Conservation (phyloP, 92 coral and sea anemone species). For the Diadumene lineata region DNA sequence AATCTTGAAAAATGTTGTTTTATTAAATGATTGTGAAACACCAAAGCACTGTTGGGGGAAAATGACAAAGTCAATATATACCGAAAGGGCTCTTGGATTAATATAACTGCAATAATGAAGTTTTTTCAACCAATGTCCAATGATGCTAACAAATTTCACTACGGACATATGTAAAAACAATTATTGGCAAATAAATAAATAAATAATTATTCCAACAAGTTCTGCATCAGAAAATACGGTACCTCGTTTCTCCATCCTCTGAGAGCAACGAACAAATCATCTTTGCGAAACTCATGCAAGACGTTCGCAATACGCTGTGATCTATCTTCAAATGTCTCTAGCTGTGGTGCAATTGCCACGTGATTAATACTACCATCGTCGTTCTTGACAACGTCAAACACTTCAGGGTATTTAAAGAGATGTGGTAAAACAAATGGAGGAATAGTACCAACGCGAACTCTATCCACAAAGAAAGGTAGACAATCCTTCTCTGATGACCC, state of each 20-base stretch:
- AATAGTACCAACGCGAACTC: conserved; percentile 72
- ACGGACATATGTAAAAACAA: not conserved
- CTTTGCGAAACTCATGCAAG: conserved; percentile 69
- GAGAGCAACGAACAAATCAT: conserved; percentile 59
- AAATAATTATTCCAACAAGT: not conserved
- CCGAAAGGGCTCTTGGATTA: not conserved
- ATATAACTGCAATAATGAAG: too few species aligned
- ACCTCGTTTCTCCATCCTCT: conserved; percentile 99
- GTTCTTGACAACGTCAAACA: conserved; percentile 44
- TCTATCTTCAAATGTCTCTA: conserved; percentile 75
- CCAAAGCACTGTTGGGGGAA: conserved; percentile 18
- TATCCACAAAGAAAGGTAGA: conserved; percentile 78
- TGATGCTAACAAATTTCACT: too few species aligned
- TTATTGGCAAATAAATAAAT: not conserved
- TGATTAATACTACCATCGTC: conserved; percentile 43
- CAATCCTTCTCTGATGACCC: conserved; percentile 75
- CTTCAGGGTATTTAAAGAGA: conserved; percentile 53
- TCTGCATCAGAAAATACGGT: not conserved
- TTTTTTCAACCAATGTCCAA: too few species aligned
- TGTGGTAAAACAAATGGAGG: conserved; percentile 63
- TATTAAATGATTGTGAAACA: conserved; percentile 58
- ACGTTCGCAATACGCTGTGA: conserved; percentile 68
- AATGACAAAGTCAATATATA: not conserved
- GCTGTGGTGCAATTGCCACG: conserved; percentile 58
- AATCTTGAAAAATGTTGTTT: conserved; percentile 71